These are phyloP conservation scores for Cephus pulcher DNA, from an alignment of 2,888 invertebrate species.

Conservation along the genomic window DNA sequence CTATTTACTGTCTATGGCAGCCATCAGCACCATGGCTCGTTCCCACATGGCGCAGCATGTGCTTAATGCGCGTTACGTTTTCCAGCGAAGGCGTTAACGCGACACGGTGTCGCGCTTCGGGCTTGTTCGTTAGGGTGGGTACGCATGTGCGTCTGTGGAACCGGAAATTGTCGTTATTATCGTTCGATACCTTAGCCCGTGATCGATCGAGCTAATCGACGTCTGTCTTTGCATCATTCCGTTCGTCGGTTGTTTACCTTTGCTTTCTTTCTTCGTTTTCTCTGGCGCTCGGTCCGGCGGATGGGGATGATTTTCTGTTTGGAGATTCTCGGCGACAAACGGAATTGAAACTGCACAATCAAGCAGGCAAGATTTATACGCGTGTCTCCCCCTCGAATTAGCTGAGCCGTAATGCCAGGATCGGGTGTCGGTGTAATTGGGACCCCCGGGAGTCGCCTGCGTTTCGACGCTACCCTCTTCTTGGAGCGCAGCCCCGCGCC, in stretches of 20 bases:
- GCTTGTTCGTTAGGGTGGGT: constrained; percentile 1
- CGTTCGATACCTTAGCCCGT: neutral
- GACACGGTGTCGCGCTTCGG: constrained; percentile 3
- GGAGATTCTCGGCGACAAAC: neutral
- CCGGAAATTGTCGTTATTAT: neutral
- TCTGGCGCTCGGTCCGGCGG: neutral
- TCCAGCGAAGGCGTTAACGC: constrained; percentile 1
- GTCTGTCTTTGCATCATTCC: neutral
- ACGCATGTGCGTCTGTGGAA: neutral
- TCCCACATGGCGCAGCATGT: constrained; percentile 6
- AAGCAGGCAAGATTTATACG: constrained; percentile 61
- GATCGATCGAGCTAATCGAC: constrained; percentile 1
- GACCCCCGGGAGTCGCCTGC: constrained; percentile 62
- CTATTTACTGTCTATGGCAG: neutral
- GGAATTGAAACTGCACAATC: constrained; percentile 48
- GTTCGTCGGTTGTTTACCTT: neutral
- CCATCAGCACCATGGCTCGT: neutral
- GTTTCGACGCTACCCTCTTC: constrained; percentile 27
- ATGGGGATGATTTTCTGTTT: neutral
- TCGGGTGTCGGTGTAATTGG: constrained; percentile 67
- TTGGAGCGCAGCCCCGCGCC: neutral
- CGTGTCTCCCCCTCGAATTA: constrained; percentile 62
- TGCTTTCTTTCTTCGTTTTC: neutral
- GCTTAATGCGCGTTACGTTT: constrained; percentile 4
- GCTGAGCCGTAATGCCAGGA: constrained; percentile 61